These are phyloP conservation scores for Lepidostoma basale DNA, from an alignment of 1,140 invertebrate species.

Conservation along the genomic window DNA sequence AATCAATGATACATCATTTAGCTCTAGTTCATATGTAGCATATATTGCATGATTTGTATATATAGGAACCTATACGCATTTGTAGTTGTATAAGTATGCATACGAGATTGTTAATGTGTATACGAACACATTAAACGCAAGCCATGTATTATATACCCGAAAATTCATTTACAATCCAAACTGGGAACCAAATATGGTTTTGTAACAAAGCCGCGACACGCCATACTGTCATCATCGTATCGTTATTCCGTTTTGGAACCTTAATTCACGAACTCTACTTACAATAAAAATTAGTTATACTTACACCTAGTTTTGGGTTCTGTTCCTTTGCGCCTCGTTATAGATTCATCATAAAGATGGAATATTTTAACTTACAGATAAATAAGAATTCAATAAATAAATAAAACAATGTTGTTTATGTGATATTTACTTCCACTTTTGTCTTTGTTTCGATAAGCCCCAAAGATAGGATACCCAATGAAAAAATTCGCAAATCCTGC, in stretches of 20 bases:
- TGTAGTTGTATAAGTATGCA: not conserved
- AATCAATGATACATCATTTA: no score
- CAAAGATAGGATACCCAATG: no score
- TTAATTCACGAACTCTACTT: not conserved
- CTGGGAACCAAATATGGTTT: conserved; percentile 28
- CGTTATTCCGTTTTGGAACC: conserved; percentile 33
- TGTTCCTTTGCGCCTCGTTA: not conserved
- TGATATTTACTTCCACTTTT: no score
- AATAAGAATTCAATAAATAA: not conserved
- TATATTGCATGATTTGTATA: not conserved
- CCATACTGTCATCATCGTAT: conserved; percentile 41
- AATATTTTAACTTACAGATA: not conserved
- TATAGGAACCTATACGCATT: not conserved
- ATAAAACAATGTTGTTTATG: not conserved
- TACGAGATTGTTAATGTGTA: not conserved
- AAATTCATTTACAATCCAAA: not conserved
- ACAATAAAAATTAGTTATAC: conserved; percentile 17
- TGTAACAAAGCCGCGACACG: conserved; percentile 37
- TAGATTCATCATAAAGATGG: not conserved
- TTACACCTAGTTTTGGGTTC: no score
- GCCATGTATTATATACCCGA: not conserved
- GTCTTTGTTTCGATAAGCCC: no score
- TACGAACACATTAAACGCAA: not conserved
- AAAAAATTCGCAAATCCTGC: no score
- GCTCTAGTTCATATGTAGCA: no score